A percentile compares a stretch with the other conserved stretches of the same genome.
These are phyloP conservation scores for Anhinga anhinga DNA, from an alignment of 2,113 vertebrate species.

Conservation along the genomic window DNA sequence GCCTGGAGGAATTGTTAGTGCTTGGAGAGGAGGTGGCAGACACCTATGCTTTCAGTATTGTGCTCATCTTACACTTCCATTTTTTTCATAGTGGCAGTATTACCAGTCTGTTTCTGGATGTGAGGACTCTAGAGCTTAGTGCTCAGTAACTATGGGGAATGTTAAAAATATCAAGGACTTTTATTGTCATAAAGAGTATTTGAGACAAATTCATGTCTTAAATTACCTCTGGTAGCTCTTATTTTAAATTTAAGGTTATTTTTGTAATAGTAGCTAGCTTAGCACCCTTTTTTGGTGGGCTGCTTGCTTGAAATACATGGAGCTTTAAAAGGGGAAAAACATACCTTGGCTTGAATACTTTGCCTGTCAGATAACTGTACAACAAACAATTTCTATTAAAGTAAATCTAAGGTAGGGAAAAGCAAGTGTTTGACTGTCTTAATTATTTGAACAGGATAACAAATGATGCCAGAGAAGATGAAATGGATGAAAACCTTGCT, in stretches of 20 bases:
- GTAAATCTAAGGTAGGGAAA: background rate
- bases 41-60: background rate
- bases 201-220: background rate
- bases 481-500: constrained; percentile 96
- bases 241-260: background rate
- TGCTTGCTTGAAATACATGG: background rate
- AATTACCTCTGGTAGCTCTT: background rate
- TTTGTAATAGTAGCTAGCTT: background rate
- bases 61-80: background rate
- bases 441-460: constrained; percentile 80
- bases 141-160: background rate
- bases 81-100: background rate
- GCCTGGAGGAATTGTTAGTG: background rate
- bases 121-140: background rate
- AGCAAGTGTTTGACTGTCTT: background rate
- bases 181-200: background rate
- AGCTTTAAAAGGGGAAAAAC: background rate
- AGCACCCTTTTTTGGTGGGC: background rate
- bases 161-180: background rate
- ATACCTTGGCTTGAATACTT: background rate
- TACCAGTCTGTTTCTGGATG: background rate
- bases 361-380: background rate
- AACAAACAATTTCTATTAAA: background rate
- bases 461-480: constrained; percentile 93
- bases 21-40: background rate